Conservation (phyloP, 35 echinoderm and acorn worm species). For the Patiria miniata region DNA sequence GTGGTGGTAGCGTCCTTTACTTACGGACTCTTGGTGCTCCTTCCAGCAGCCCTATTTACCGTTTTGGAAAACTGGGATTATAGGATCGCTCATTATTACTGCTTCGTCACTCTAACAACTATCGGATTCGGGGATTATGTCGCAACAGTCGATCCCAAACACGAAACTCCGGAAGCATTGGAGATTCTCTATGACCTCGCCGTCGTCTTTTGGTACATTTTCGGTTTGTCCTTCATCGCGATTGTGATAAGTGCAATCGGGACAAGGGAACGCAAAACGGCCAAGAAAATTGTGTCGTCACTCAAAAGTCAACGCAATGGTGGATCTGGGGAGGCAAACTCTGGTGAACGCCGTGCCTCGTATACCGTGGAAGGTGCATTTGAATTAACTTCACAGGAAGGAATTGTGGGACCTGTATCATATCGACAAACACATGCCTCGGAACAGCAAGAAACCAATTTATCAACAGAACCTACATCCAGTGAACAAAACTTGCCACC, state of each 20-base stretch:
- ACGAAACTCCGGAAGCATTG: not conserved
- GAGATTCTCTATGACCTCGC: conserved; percentile 50
- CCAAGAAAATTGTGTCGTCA: not conserved
- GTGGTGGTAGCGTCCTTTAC: conserved; percentile 38
- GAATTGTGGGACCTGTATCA: not conserved
- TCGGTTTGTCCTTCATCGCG: conserved; percentile 64
- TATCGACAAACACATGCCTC: not conserved
- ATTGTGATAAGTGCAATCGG: conserved; percentile 41
- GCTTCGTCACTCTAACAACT: conserved; percentile 83
- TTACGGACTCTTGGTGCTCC: conserved; percentile 64
- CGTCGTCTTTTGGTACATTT: conserved; percentile 37
- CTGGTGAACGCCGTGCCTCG: not conserved
- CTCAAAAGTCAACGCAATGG: no score
- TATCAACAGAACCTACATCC: no score
- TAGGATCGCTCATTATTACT: conserved; percentile 73
- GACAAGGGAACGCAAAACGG: conserved; percentile 34
- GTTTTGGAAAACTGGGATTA: conserved; percentile 66
- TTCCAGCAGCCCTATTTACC: conserved; percentile 73
- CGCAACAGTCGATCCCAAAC: not conserved
- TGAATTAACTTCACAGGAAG: not conserved
- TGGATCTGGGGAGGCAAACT: no score
- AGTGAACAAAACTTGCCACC: not conserved
- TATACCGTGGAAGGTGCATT: not conserved
- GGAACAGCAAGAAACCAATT: no score
- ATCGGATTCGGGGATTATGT: conserved; percentile 98